phyloP scores from a whole-genome alignment of 2,113 vertebrate species.

The Narcine bancroftii region DNA sequence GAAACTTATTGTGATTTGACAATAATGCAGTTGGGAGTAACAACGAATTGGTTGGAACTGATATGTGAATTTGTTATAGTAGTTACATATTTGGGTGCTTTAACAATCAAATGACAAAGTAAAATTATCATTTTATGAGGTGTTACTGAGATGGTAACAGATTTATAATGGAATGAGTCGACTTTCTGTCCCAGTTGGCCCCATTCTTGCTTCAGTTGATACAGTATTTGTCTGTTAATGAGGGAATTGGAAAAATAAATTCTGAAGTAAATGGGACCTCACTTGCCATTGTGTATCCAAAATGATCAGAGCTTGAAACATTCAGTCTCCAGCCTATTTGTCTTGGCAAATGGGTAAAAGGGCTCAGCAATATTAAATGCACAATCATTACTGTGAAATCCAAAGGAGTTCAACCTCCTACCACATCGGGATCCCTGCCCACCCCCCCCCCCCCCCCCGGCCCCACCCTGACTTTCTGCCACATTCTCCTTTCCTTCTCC shows the following conservation, averaged over 20 bases:
- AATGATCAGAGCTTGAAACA: neutral
- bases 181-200: neutral
- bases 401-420: neutral
- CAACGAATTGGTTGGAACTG: neutral
- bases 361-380: neutral
- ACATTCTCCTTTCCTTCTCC: neutral
- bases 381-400: neutral
- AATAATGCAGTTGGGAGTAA: neutral
- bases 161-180: neutral
- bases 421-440: neutral
- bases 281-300: neutral
- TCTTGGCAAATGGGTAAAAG: neutral
- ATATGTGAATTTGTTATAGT: neutral
- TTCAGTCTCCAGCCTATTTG: too few relatives aligned
- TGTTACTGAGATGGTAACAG: neutral
- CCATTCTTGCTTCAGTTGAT: neutral
- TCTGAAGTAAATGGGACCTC: neutral
- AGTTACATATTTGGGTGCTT: neutral
- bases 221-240: neutral
- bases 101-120: neutral
- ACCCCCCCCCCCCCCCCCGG: too few relatives aligned
- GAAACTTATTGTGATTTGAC: neutral
- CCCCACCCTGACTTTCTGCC: neutral
- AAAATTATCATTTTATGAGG: neutral
- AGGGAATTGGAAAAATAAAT: neutral